Base-by-base conservation (phyloP, 2,797 vertebrate genomes). In the Anguilla obscura region DNA sequence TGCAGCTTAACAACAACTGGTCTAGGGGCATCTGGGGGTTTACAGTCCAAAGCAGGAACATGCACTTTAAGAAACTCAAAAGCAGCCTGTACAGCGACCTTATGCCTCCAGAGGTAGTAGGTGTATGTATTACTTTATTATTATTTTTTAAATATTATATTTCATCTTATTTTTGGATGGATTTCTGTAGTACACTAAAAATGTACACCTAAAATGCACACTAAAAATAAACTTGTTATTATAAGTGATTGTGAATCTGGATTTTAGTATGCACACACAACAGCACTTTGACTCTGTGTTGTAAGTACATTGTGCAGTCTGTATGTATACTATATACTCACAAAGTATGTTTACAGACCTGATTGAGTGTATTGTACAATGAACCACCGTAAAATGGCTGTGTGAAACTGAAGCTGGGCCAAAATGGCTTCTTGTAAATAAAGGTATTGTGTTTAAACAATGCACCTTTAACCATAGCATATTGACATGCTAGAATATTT, bases 371-470 rank as follows among this genome's bases (percentile, higher is more conserved):
- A 40, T 79, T 40, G 6, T 76, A 16, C 12, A 76, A 76, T 16
- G 33, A 3, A 36, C 60, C 60, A 21, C 71, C 4, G 71, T 36
- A 74, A 74, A 33, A 36, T 33, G 30, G 1, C 27, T 76, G 33
- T 76, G 71, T 76, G 71, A 69, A 69, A 69, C 66, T 69, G 63
- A n/a, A 69, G n/a, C n/a, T 27, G n/a, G 63, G 63, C n/a, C 30
- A 30, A 71, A 71, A 71, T 71, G 30, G 69, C 69, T 30, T 71
- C 27, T 33, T 36, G 27, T 9, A 74, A 74, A 33, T 74, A 74
- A 74, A 30, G 3, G 69, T 74, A 33, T 36, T 74, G 10, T 74
- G 27, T 33, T 27, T 69, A 69, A 27, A 69, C 66, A 69, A 30
- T 69, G 24, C 60, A 69, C 63, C 63, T 27, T 69, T 69, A 69